Evolutionary conservation across 2,888 invertebrate species (phyloP).

Genomic region (Ichneumoninae sp.): DNA sequence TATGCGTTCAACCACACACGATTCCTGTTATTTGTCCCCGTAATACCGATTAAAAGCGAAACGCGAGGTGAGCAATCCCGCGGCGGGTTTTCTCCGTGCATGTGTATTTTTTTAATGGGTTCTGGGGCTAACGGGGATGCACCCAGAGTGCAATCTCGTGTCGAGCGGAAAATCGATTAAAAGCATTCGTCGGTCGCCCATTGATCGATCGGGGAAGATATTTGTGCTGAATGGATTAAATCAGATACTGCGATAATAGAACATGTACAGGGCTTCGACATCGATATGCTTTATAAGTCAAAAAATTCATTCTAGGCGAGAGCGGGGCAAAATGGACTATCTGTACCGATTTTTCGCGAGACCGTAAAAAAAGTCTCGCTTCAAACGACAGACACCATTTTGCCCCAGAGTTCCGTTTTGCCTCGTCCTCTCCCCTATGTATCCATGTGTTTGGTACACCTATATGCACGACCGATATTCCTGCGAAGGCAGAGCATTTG

Average conservation of each 20-base stretch:
- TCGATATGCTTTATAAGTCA: background rate
- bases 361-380: background rate
- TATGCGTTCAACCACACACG: slow-evolving; percentile 82
- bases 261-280: background rate
- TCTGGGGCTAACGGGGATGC: slow-evolving; percentile 8
- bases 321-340: background rate
- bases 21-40: slow-evolving; percentile 83
- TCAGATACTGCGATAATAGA: background rate
- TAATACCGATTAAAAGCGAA: slow-evolving; percentile 65
- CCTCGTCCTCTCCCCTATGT: background rate
- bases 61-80: background rate
- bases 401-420: background rate
- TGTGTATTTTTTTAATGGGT: slow-evolving; percentile 6
- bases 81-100: background rate
- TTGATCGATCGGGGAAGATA: background rate
- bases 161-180: slow-evolving; percentile 6
- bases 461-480: slow-evolving; percentile 54
- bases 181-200: background rate
- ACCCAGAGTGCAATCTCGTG: background rate
- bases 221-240: background rate
- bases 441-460: background rate
- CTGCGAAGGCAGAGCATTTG: slow-evolving; percentile 63
- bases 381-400: background rate
- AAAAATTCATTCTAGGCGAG: background rate
- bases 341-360: background rate